Percentiles rank a stretch among this genome's conserved stretches.
Conservation (phyloP, 1,140 invertebrate species). For the Fopius arisanus region DNA sequence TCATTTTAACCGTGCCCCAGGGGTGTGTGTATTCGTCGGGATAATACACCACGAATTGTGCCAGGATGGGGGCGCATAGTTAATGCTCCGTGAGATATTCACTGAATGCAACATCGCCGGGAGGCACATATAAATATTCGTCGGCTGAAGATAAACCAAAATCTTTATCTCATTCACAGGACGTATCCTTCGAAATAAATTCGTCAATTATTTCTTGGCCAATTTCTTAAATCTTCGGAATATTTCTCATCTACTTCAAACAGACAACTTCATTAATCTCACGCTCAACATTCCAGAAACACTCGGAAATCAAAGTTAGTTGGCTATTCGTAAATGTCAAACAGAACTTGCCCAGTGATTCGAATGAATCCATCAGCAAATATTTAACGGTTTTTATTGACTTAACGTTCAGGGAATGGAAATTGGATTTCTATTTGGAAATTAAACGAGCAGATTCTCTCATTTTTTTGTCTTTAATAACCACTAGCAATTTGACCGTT, state of each 20-base stretch:
- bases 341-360: neutral
- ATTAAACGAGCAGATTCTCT: neutral
- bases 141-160: too few species aligned
- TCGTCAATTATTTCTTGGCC: neutral
- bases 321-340: neutral
- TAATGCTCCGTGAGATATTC: neutral
- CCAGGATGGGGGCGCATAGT: neutral
- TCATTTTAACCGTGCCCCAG: neutral
- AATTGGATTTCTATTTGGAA: neutral
- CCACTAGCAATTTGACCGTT: too few species aligned
- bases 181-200: too few species aligned
- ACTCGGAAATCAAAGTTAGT: neutral
- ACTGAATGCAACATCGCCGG: neutral
- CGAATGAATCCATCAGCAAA: neutral
- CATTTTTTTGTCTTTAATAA: neutral
- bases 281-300: too few species aligned
- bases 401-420: neutral
- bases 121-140: neutral
- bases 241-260: neutral
- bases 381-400: neutral
- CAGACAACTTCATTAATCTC: neutral
- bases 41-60: neutral
- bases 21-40: neutral
- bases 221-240: too few species aligned
- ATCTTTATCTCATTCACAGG: too few species aligned